These are phyloP conservation scores for Dreissena polymorpha DNA, from an alignment of 1,140 invertebrate species.

Conservation along the genomic window DNA sequence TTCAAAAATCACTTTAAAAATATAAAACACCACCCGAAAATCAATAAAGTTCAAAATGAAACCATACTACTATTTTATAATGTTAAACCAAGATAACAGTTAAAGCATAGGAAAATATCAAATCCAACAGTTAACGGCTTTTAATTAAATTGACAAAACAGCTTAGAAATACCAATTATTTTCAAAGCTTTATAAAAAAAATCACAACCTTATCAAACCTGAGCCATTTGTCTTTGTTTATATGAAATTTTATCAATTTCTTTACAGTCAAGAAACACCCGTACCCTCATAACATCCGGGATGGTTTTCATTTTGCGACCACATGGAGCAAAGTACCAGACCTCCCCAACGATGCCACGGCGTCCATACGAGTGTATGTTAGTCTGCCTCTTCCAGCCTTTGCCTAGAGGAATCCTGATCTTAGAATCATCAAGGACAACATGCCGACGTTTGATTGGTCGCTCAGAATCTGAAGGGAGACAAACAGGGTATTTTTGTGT, in stretches of 20 bases:
- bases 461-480: slow-evolving; percentile 23
- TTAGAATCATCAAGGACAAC: slow-evolving; percentile 81
- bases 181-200: too few relatives aligned
- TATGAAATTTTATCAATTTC: too few relatives aligned
- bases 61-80: not conserved
- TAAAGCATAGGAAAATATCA: too few relatives aligned
- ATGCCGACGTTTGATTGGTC: slow-evolving; percentile 73
- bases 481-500: slow-evolving; percentile 1
- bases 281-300: slow-evolving; percentile 87
- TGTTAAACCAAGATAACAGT: too few relatives aligned
- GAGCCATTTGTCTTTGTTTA: too few relatives aligned
- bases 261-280: not conserved
- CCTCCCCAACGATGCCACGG: slow-evolving; percentile 83
- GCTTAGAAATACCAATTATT: too few relatives aligned
- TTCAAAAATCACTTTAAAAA: not conserved
- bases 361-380: slow-evolving; percentile 89
- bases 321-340: slow-evolving; percentile 94
- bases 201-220: too few relatives aligned
- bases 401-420: slow-evolving; percentile 87
- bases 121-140: too few relatives aligned
- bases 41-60: not conserved
- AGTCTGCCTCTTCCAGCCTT: slow-evolving; percentile 95
- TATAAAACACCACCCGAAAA: not conserved
- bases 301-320: slow-evolving; percentile 88
- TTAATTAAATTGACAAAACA: too few relatives aligned